Percentiles rank a stretch among this genome's conserved stretches.
These are phyloP conservation scores for Polyommatus icarus DNA, from an alignment of 2,888 invertebrate genomes.

Conservation along the genomic window DNA sequence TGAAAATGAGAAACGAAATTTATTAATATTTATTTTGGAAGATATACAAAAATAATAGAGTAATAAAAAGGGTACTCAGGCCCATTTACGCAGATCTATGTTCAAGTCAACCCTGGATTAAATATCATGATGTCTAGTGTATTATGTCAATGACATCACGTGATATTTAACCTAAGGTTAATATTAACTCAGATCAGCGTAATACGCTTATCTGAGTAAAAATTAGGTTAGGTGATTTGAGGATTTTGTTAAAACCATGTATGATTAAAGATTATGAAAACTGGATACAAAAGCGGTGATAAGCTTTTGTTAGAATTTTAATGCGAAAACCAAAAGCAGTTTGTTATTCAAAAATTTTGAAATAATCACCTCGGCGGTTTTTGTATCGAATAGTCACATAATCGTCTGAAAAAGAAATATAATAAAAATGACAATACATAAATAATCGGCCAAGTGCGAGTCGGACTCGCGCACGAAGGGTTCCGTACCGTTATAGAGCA, in stretches of 20 bases:
- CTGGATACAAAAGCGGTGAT: conserved; percentile 30
- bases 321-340: conserved; percentile 38
- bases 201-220: no score
- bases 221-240: not conserved
- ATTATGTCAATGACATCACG: not conserved
- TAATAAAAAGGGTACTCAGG: not conserved
- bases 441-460: no score
- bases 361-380: conserved; percentile 91
- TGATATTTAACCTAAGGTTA: no score
- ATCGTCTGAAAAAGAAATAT: conserved; percentile 88
- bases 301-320: conserved; percentile 17
- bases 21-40: not conserved
- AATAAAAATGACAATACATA: conserved; percentile 30
- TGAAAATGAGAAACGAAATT: not conserved
- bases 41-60: not conserved
- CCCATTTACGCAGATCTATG: not conserved
- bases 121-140: not conserved
- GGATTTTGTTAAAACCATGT: not conserved
- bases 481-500: no score
- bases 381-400: conserved; percentile 95
- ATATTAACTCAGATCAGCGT: not conserved
- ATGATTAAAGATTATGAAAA: conserved; percentile 7
- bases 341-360: conserved; percentile 50
- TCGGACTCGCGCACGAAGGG: no score
- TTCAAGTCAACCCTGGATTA: not conserved